Conservation (phyloP, 2,113 vertebrate genomes). For the Nesoenas mayeri region DNA sequence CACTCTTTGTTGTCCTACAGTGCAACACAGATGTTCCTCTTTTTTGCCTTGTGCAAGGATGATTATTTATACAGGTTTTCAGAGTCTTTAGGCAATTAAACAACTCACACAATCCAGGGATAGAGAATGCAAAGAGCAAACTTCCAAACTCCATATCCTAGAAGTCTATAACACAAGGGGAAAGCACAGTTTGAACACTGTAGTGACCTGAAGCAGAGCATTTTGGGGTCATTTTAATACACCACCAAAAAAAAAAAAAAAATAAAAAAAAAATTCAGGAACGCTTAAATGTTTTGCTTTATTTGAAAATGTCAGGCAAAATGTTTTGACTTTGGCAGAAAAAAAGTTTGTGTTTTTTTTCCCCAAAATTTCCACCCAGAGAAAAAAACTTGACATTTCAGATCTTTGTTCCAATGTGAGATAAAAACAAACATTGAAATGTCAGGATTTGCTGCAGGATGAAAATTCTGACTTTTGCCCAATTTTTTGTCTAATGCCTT, state of each 20-base stretch:
- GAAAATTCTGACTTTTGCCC: slow-evolving; percentile 37
- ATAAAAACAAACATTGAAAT: slow-evolving; percentile 59
- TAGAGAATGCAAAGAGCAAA: neutral
- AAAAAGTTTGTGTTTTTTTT: neutral
- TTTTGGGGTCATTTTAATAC: slow-evolving; percentile 8
- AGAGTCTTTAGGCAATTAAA: neutral
- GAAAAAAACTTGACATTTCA: slow-evolving; percentile 53
- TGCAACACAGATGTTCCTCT: slow-evolving; percentile 37
- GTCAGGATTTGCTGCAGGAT: slow-evolving; percentile 46
- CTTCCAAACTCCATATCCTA: slow-evolving; percentile 45
- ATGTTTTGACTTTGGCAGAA: slow-evolving; percentile 8
- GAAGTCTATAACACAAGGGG: neutral
- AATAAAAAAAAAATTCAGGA: slow-evolving; percentile 35
- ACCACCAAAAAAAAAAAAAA: slow-evolving; percentile 27
- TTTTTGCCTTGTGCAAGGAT: neutral
- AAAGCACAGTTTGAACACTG: neutral
- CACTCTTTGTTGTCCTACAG: slow-evolving; percentile 19
- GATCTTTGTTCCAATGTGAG: slow-evolving; percentile 30
- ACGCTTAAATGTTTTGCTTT: slow-evolving; percentile 55
- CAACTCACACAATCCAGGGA: neutral
- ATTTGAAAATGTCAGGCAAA: slow-evolving; percentile 52
- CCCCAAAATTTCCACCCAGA: slow-evolving; percentile 19
- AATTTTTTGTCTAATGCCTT: slow-evolving; percentile 19
- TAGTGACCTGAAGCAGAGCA: neutral
- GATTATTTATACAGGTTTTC: neutral